Evolutionary conservation across 2,797 vertebrate species (phyloP), one percentile per base, ranked within the genome.

Genomic region (Echeneis naucrates): DNA sequence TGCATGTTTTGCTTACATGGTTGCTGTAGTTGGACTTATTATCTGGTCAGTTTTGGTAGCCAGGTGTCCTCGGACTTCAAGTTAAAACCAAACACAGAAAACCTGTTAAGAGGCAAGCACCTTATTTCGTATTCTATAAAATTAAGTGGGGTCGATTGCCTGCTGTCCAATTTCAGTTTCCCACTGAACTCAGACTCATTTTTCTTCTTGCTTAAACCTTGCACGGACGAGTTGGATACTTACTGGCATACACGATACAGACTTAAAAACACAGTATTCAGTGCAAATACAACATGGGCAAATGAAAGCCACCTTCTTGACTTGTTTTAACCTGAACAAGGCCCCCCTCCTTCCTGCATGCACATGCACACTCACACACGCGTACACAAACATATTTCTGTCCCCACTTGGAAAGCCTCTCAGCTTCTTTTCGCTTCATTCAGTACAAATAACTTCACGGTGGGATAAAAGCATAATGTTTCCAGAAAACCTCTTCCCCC

Each of bases 381-480:
- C 63, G 10, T 16, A 79, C 72, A 83, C 75, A 89, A 77, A 90
- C 83, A 90, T 85, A 86, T 87, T 91, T 87, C 82, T 89, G 82
- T 84, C 88, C 82, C 75, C 80, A 70, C 64, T 89, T 77, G 73
- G 85, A 89, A 91, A 87, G 83, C 82, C 85, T 86, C 81, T 87
- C 75, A 85, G 83, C 81, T 81, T 81, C 78, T 90, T 86, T 87
- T 88, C 73, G 65, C 87, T 82, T 90, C 88, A 89, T 91, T 88
- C 86, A 89, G 82, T 89, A 91, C 88, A 93, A 90, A 92, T 86
- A 92, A 84, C 90, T 91, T 91, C 89, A 92, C 77, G 89, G 83
- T 88, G 89, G 88, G 90, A 92, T 91, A 87, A 92, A 89, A 90
- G 85, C 87, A 82, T 87, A 88, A 91, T 58, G 85, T 92, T 92